Evolutionary conservation across 2,888 invertebrate genomes (phyloP).

Genomic region (Polydrusus pterygomalis): DNA sequence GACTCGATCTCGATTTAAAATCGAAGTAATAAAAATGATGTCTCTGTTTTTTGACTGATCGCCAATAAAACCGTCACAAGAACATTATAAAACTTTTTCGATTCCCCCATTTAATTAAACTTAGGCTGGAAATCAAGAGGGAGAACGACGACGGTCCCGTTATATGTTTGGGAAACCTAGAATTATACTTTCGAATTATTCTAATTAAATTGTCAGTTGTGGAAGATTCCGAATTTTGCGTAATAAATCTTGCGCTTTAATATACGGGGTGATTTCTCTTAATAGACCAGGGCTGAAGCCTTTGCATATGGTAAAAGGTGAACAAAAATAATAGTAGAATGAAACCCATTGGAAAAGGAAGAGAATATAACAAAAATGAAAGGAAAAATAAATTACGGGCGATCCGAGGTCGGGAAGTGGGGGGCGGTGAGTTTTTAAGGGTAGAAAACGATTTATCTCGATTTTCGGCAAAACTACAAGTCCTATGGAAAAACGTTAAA

Average conservation of each 20-base stretch:
- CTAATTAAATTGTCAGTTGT: constrained; percentile 27
- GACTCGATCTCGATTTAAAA: constrained; percentile 13
- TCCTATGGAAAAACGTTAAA: no score
- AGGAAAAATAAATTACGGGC: no score
- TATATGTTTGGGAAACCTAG: constrained; percentile 15
- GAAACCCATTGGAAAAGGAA: no score
- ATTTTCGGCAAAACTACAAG: no score
- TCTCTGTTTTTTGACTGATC: constrained; percentile 24
- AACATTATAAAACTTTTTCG: constrained; percentile 19
- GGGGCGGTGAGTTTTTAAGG: no score
- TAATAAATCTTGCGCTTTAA: constrained; percentile 2
- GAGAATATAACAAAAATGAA: no score
- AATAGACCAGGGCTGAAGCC: no score
- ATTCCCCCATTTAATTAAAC: constrained; percentile 27
- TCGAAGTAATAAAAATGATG: constrained; percentile 20
- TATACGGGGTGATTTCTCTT: background rate
- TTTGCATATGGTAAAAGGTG: no score
- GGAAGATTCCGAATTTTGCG: constrained; percentile 1
- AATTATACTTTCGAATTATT: constrained; percentile 31
- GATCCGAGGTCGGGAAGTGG: no score
- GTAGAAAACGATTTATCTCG: no score
- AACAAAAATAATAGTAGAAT: no score
- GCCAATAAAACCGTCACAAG: constrained; percentile 26
- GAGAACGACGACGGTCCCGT: constrained; percentile 17
- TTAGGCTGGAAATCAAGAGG: constrained; percentile 15